Percentiles rank a stretch among this genome's conserved stretches.
These are phyloP conservation scores for Acanthaster planci DNA, from an alignment of 35 echinoderm and acorn worm species.

Conservation along the genomic window DNA sequence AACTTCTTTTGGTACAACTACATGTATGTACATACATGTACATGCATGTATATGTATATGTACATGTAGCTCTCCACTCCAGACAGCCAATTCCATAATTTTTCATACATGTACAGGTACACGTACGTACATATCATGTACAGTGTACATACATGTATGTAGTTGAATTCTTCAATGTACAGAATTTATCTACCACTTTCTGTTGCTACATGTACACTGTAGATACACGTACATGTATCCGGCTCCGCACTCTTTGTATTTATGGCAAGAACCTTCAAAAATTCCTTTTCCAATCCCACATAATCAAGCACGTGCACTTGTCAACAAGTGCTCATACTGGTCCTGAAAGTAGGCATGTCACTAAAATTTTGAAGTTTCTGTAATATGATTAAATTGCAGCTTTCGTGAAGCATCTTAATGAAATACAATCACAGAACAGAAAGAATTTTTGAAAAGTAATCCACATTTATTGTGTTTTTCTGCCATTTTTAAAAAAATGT, in stretches of 20 bases:
- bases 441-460: too few relatives aligned
- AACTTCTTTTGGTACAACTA: not conserved
- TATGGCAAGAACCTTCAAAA: not conserved
- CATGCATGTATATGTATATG: not conserved
- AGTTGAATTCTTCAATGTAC: not conserved
- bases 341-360: too few relatives aligned
- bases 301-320: not conserved
- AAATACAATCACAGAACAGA: too few relatives aligned
- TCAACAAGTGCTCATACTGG: conserved; percentile 1
- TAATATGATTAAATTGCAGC: too few relatives aligned
- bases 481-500: too few relatives aligned
- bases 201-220: not conserved
- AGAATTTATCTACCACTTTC: not conserved
- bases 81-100: not conserved
- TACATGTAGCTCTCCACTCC: not conserved
- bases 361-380: too few relatives aligned
- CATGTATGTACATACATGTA: not conserved
- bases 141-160: not conserved
- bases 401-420: too few relatives aligned
- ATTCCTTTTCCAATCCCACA: not conserved
- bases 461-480: too few relatives aligned
- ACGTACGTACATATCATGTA: not conserved
- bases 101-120: not conserved
- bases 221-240: not conserved
- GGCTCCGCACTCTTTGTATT: not conserved